These are phyloP conservation scores for Liasis olivaceus DNA, from an alignment of 2,797 vertebrate genomes.

Conservation along the genomic window DNA sequence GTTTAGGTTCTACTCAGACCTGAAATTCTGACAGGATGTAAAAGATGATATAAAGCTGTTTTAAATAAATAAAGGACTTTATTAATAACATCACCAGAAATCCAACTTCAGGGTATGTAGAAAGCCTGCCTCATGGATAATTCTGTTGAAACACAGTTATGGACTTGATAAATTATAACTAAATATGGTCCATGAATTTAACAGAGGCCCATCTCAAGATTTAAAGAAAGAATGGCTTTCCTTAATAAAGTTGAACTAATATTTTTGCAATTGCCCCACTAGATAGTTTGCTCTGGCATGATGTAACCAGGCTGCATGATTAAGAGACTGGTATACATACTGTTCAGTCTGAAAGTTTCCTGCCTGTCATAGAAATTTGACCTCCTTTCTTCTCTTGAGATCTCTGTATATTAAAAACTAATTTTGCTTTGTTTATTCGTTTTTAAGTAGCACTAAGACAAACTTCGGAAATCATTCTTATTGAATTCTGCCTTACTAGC, in stretches of 20 bases:
- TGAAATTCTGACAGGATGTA: not conserved
- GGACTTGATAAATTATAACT: not conserved
- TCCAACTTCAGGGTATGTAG: not conserved
- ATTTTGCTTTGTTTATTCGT: constrained; percentile 2
- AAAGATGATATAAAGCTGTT: not conserved
- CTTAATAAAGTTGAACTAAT: not conserved
- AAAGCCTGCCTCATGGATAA: not conserved
- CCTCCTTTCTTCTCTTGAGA: constrained; percentile 17
- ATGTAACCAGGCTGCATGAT: not conserved
- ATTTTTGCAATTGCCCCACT: not conserved
- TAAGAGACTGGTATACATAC: not conserved
- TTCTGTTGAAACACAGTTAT: not conserved
- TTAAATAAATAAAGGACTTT: not conserved
- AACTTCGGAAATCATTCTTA: constrained; percentile 2
- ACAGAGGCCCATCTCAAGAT: not conserved
- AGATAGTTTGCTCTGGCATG: not conserved
- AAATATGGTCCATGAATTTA: not conserved
- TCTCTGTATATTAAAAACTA: not conserved
- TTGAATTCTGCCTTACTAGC: not conserved
- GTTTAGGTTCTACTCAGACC: not conserved
- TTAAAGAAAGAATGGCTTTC: not conserved
- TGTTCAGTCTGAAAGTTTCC: not conserved
- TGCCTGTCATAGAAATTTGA: not conserved
- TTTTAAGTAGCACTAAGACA: not conserved
- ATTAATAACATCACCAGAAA: not conserved